phyloP scores from a whole-genome alignment of 2,113 vertebrate species.

The Campylomormyrus numenius region DNA sequence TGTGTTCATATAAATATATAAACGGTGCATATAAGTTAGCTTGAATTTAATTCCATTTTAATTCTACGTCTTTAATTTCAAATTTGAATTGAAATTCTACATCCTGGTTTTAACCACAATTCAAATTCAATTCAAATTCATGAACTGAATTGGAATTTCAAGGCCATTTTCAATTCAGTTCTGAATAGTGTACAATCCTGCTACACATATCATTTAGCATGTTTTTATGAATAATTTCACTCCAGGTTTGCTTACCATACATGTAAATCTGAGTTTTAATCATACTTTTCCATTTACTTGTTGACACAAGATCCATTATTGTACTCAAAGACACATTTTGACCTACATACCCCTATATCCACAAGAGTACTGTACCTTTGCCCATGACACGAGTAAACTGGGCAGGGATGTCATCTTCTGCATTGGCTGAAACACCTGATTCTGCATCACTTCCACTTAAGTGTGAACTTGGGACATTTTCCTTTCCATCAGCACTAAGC shows the following conservation, averaged over 20 bases:
- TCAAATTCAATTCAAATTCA: background rate
- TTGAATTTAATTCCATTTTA: background rate
- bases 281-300: background rate
- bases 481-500: conserved; percentile 65
- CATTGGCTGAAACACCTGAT: conserved; percentile 64
- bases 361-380: conserved; percentile 69
- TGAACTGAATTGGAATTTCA: background rate
- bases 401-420: conserved; percentile 83
- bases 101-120: background rate
- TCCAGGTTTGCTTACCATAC: background rate
- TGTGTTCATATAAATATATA: background rate
- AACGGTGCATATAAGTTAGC: background rate
- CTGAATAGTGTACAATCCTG: background rate
- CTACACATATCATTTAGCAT: background rate
- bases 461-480: conserved; percentile 67
- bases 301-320: background rate
- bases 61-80: background rate
- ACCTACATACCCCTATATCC: background rate
- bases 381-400: conserved; percentile 98
- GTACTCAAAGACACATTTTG: background rate
- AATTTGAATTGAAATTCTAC: background rate
- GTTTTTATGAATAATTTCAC: background rate
- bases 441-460: conserved; percentile 78
- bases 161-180: background rate
- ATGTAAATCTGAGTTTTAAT: background rate